Percentiles rank a stretch among this genome's conserved stretches.
Conservation (phyloP, 2,113 vertebrate species). For the Prionailurus viverrinus region DNA sequence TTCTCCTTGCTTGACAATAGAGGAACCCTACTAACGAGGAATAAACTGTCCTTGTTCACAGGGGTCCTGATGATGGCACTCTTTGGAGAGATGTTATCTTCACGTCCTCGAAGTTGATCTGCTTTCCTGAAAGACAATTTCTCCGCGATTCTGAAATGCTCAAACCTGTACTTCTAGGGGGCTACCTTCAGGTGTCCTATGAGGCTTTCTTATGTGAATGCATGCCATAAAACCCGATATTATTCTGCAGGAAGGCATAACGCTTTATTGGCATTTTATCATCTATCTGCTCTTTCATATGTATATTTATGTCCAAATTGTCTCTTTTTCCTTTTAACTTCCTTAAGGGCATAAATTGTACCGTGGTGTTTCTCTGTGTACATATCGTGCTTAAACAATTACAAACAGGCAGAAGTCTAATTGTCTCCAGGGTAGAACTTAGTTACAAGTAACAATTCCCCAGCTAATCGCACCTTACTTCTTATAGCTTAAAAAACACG, state of each 20-base stretch:
- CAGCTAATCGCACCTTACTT: neutral
- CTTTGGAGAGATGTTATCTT: neutral
- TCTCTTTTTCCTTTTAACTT: slow-evolving; percentile 44
- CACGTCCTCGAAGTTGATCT: neutral
- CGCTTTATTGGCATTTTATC: slow-evolving; percentile 28
- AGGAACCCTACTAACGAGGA: neutral
- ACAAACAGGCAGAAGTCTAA: neutral
- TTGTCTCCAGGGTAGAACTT: neutral
- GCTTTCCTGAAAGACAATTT: neutral
- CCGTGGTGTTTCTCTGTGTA: neutral
- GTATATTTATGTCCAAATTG: slow-evolving; percentile 42
- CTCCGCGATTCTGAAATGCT: neutral
- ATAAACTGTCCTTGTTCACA: neutral
- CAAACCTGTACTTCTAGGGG: neutral
- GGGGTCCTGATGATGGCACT: neutral
- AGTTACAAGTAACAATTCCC: neutral
- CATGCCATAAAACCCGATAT: neutral
- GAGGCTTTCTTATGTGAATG: slow-evolving; percentile 10
- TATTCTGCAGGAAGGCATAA: slow-evolving; percentile 4
- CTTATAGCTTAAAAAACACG: neutral
- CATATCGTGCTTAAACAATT: neutral
- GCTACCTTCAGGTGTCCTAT: neutral
- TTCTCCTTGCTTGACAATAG: neutral
- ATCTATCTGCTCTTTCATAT: slow-evolving; percentile 22
- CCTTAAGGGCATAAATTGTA: neutral